A percentile compares a stretch with the other conserved stretches of the same genome.
These are phyloP conservation scores for Loxodonta africana DNA, from an alignment of 2,113 vertebrate genomes.

Conservation along the genomic window DNA sequence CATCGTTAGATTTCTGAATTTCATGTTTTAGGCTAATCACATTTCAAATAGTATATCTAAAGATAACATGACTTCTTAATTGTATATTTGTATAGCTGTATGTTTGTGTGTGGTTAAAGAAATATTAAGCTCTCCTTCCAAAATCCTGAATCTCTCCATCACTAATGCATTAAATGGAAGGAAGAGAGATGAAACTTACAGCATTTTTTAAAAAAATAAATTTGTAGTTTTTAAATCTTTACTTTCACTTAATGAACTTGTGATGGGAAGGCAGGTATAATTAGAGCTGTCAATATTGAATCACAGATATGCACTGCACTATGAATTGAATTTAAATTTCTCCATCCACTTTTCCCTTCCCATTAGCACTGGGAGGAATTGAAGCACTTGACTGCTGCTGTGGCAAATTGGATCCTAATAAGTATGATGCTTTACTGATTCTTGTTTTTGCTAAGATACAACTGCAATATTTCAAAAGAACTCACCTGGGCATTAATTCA, in stretches of 20 bases:
- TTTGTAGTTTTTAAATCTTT: slow-evolving; percentile 82
- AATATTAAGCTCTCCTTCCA: neutral
- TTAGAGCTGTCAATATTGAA: slow-evolving; percentile 89
- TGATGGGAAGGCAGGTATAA: slow-evolving; percentile 86
- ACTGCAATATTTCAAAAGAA: slow-evolving; percentile 87
- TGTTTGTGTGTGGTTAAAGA: neutral
- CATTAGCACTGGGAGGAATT: slow-evolving; percentile 86
- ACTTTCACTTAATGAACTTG: slow-evolving; percentile 85
- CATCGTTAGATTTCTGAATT: neutral
- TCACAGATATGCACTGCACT: slow-evolving; percentile 83
- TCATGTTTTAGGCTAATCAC: neutral
- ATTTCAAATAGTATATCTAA: slow-evolving; percentile 62
- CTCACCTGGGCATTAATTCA: slow-evolving; percentile 89
- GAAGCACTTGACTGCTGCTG: slow-evolving; percentile 89
- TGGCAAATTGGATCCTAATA: slow-evolving; percentile 92
- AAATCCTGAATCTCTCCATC: neutral
- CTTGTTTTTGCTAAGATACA: slow-evolving; percentile 89
- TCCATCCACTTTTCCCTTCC: slow-evolving; percentile 81
- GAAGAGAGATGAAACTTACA: slow-evolving; percentile 35
- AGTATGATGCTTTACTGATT: slow-evolving; percentile 89
- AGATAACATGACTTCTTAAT: neutral
- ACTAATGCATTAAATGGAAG: neutral
- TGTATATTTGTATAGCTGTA: neutral
- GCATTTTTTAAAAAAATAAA: slow-evolving; percentile 57
- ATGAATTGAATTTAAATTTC: slow-evolving; percentile 90